Percentiles rank a stretch among this genome's conserved stretches.
Conservation (phyloP, 2,888 invertebrate species). For the Leptinotarsa haldemani region DNA sequence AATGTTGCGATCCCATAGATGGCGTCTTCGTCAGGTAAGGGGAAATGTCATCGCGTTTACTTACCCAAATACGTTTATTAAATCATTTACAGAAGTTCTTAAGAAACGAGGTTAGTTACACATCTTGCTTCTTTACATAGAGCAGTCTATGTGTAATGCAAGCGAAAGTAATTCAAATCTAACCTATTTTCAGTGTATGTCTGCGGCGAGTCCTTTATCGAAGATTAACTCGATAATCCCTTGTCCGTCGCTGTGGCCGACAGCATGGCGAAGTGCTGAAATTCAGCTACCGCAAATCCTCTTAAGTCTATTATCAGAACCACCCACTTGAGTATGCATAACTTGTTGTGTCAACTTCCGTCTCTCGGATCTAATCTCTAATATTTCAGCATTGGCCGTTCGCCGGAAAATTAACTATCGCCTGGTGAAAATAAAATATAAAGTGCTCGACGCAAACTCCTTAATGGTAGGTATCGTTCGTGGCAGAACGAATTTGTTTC, state of each 20-base stretch:
- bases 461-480: background rate
- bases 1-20: too few species aligned
- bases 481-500: slow-evolving; percentile 9
- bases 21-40: too few species aligned
- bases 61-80: too few species aligned
- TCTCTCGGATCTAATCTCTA: slow-evolving; percentile 32
- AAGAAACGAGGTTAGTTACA: too few species aligned
- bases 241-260: slow-evolving; percentile 18
- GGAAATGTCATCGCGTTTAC: too few species aligned
- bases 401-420: slow-evolving; percentile 35
- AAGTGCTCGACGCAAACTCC: slow-evolving; percentile 5
- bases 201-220: slow-evolving; percentile 10
- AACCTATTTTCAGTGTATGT: background rate
- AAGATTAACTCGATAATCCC: slow-evolving; percentile 22
- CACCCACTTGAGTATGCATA: slow-evolving; percentile 37
- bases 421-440: slow-evolving; percentile 24
- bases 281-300: slow-evolving; percentile 36
- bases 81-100: too few species aligned
- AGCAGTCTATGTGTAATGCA: background rate
- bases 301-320: slow-evolving; percentile 34
- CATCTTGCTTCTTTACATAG: too few species aligned
- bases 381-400: slow-evolving; percentile 30
- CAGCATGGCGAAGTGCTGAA: slow-evolving; percentile 26
- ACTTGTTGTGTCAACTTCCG: slow-evolving; percentile 38
- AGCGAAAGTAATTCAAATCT: background rate